Evolutionary conservation across 1,140 invertebrate genomes (phyloP), one percentile per base, ranked within the genome.

Genomic region (Drosophila takahashii): DNA sequence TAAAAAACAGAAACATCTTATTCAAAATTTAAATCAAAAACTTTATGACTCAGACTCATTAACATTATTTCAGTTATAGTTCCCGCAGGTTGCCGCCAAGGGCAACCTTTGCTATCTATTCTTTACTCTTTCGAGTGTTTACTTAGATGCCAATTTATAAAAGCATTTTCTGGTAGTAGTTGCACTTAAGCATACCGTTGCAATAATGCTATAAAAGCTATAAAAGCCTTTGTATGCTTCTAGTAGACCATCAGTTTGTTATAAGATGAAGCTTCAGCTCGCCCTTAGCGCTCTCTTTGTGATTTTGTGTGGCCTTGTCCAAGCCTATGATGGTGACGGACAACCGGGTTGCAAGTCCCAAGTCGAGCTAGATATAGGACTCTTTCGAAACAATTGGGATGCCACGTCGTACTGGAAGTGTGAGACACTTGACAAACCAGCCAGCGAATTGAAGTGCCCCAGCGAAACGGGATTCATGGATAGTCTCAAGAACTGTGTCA

Each of bases 391-490:
- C 59, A 59, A 72, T 41, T 90, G 85, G 85, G 85, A 90, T 71
- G n/a, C 85, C 11, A 81, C 85, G 5, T 36, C 66, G n/a, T 90
- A 67, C 67, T 90, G 85, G 85, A 90, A 76, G 13, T 90, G 85
- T 18, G 62, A 60, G 27, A 27, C 32, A n/a, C 58, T 90, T 4
- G 73, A 90, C 39, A 29, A 72, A 18, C 66, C 85, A 7, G 85
- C 70, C 15, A 29, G 0, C 34, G 66, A 58, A 42, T 3, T 65
- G 13, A 69, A 69, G 41, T 90, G 85, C 37, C 85, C 85, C 16
- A 29, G 13, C n/a, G 67, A 90, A 4, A 76, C 13, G 26, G 85
- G 37, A 11, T 90, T 73, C 26, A n/a, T 90, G 34, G 81, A 90
- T n/a, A 90, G 85, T 29, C 9, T 71, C 7, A 90, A 79, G 53